Conservation (phyloP, 2,888 invertebrate species). For the Netelia virgata region DNA sequence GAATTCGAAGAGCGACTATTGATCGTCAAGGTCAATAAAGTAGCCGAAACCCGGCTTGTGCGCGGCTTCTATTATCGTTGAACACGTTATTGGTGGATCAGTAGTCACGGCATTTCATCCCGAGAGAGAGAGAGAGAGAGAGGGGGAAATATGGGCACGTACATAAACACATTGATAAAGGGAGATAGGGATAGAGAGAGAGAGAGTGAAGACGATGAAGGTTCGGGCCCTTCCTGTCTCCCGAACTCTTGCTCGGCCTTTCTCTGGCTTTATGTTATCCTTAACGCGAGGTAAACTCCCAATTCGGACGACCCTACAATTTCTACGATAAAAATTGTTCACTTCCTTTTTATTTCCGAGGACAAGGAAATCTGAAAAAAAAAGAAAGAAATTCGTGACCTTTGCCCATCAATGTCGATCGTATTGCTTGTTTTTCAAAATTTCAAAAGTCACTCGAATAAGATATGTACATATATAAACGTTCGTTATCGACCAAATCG, state of each 20-base stretch:
- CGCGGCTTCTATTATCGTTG: slow-evolving; percentile 56
- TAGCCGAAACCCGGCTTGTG: slow-evolving; percentile 41
- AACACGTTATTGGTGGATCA: slow-evolving; percentile 57
- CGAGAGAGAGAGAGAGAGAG: slow-evolving; percentile 1
- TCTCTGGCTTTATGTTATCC: background rate
- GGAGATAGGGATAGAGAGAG: background rate
- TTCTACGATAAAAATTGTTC: too few relatives aligned
- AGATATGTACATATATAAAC: too few relatives aligned
- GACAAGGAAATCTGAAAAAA: too few relatives aligned
- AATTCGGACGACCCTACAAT: background rate
- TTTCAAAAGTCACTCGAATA: too few relatives aligned
- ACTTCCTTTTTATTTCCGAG: too few relatives aligned
- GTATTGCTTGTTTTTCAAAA: too few relatives aligned
- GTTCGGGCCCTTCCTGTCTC: slow-evolving; percentile 38
- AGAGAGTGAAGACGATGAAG: background rate
- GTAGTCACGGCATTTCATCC: slow-evolving; percentile 56
- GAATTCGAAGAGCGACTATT: slow-evolving; percentile 43
- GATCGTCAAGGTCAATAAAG: slow-evolving; percentile 68
- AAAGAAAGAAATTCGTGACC: too few relatives aligned
- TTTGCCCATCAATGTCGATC: too few relatives aligned
- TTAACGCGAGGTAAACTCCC: background rate
- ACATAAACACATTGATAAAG: too few relatives aligned
- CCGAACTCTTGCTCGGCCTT: slow-evolving; percentile 19
- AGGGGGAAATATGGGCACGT: background rate
- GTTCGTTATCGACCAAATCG: too few relatives aligned